These are phyloP conservation scores for Chrysopilus asiliformis DNA, from an alignment of 2,888 invertebrate genomes.

Conservation along the genomic window DNA sequence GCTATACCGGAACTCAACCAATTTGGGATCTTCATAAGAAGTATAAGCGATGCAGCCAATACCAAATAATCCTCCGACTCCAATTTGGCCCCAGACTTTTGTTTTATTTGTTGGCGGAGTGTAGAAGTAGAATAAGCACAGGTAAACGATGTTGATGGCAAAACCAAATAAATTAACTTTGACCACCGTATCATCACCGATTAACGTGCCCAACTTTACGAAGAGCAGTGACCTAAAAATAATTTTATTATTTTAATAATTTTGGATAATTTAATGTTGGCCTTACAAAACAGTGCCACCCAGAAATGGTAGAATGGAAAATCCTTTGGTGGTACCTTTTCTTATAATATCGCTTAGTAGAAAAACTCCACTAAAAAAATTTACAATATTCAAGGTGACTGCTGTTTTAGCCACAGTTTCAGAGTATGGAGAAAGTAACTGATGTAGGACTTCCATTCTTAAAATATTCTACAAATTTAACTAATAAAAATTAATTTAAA, in stretches of 20 bases:
- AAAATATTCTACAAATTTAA: too few relatives aligned
- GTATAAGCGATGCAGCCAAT: constrained; percentile 50
- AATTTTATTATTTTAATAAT: too few relatives aligned
- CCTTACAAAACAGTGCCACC: constrained; percentile 69
- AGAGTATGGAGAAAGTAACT: too few relatives aligned
- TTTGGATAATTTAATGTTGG: too few relatives aligned
- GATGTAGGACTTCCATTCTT: too few relatives aligned
- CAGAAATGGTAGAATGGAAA: constrained; percentile 56
- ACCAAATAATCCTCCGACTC: constrained; percentile 42
- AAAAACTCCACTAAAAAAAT: constrained; percentile 69
- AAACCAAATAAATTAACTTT: constrained; percentile 64
- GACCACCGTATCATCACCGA: constrained; percentile 63
- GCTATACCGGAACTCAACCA: constrained; percentile 57
- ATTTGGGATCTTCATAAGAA: constrained; percentile 45
- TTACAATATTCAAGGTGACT: constrained; percentile 60
- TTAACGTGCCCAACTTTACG: constrained; percentile 55
- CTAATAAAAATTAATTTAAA: too few relatives aligned
- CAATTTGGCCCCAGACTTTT: constrained; percentile 43
- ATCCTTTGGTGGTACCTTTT: constrained; percentile 49
- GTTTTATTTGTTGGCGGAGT: constrained; percentile 40
- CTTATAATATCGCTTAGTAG: constrained; percentile 61
- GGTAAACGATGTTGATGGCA: constrained; percentile 52
- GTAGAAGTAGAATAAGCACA: constrained; percentile 52
- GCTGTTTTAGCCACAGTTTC: constrained; percentile 35
- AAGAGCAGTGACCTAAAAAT: too few relatives aligned